Percentiles rank a stretch among this genome's conserved stretches.
These are phyloP conservation scores for Epinotia nisella DNA, from an alignment of 2,888 invertebrate genomes.

Conservation along the genomic window DNA sequence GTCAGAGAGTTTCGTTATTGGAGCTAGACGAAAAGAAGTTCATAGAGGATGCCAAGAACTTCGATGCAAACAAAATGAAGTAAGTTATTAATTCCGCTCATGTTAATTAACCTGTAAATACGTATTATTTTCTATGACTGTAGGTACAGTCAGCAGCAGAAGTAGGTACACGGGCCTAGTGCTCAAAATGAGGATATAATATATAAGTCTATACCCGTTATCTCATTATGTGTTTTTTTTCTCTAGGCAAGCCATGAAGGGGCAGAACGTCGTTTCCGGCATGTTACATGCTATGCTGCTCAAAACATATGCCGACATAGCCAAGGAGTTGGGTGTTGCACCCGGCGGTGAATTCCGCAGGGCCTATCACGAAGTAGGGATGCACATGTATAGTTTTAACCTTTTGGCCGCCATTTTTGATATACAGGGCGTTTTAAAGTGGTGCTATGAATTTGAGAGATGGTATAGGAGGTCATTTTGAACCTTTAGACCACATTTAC, in stretches of 20 bases:
- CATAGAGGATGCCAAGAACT: slow-evolving; percentile 78
- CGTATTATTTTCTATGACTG: neutral
- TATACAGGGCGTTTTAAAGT: no score
- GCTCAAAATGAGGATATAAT: no score
- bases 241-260: slow-evolving; percentile 74
- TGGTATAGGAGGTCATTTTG: no score
- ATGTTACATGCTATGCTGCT: slow-evolving; percentile 79
- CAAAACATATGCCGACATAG: slow-evolving; percentile 79
- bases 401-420: no score
- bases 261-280: slow-evolving; percentile 75
- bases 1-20: slow-evolving; percentile 75
- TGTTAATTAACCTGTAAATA: neutral
- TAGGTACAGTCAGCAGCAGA: no score
- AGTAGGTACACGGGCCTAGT: no score
- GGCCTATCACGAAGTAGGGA: slow-evolving; percentile 76
- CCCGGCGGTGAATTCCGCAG: slow-evolving; percentile 80
- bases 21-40: slow-evolving; percentile 79
- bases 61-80: slow-evolving; percentile 74
- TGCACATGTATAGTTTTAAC: no score
- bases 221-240: neutral
- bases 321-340: slow-evolving; percentile 78
- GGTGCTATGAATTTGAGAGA: no score
- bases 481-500: no score
- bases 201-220: no score
- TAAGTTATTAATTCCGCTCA: slow-evolving; percentile 52